A percentile compares a stretch with the other conserved stretches of the same genome.
These are phyloP conservation scores for Scaptomyza parva DNA, from an alignment of 2,888 invertebrate genomes.

Conservation along the genomic window DNA sequence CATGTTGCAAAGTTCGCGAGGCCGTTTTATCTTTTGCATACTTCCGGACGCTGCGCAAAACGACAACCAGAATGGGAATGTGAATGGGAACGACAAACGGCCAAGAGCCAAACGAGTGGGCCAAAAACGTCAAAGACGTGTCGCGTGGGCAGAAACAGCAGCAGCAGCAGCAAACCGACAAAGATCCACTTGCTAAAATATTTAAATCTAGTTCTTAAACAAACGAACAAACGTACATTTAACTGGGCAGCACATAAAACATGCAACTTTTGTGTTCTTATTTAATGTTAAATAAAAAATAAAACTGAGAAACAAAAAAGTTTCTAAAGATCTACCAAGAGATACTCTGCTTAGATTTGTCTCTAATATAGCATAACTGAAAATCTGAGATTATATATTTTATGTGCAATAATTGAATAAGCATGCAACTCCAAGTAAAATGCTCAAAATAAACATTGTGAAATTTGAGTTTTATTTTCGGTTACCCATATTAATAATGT, in stretches of 20 bases:
- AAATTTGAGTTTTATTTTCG: neutral
- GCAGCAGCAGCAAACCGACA: conserved; percentile 4
- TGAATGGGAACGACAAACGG: conserved; percentile 23
- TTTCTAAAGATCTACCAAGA: neutral
- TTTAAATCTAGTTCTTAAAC: conserved; percentile 64
- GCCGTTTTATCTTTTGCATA: conserved; percentile 70
- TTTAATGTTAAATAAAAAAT: conserved; percentile 10
- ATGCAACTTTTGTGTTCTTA: conserved; percentile 16
- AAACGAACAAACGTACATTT: conserved; percentile 27
- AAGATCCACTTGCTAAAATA: conserved; percentile 55
- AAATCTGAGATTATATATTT: no score
- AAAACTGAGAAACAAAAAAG: no score
- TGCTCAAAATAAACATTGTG: neutral
- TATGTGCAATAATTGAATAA: no score
- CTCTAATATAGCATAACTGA: no score
- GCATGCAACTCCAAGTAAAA: neutral
- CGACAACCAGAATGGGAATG: conserved; percentile 1
- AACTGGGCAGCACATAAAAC: conserved; percentile 27
- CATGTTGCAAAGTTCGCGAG: conserved; percentile 79
- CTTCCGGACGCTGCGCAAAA: conserved; percentile 37
- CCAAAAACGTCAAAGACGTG: conserved; percentile 73
- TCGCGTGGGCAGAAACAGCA: conserved; percentile 45
- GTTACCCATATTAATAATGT: neutral
- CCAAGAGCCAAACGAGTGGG: conserved; percentile 53
- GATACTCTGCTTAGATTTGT: neutral